Base-by-base conservation (phyloP, 2,888 invertebrate species). In the Drosophila silvestris region DNA sequence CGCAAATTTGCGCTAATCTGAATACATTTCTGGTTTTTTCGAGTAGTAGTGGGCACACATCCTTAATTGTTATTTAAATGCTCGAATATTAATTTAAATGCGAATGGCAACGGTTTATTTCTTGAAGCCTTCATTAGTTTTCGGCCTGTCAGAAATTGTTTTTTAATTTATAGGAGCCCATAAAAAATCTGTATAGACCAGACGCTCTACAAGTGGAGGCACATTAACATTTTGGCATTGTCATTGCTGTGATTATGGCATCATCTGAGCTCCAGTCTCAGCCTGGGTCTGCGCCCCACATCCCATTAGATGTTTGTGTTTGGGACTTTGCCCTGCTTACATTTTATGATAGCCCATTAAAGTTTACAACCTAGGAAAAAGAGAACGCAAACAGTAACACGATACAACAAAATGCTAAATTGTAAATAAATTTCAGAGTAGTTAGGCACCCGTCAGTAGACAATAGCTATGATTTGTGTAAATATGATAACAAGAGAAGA, bases 1-100 rank as follows among this genome's bases (percentile, higher is more conserved):
- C 73, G 62, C 68, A 81, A 89, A 89, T 81, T 86, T 74, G 73
- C 57, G 63, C 71, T 82, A 83, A 90, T 87, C 64, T 80, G 60
- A 67, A 67, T 77, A 70, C 28, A 65, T 60, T 71, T 39, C 56
- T 68, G 53, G 51, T 68, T 32, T 22, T 51, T 66, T 32, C 44
- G 37, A 47, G 47, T 28, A 9, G 39, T 56, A 33, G 32, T 58
- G 22, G 39, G 33, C 50, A 51, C 39, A 41, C 4, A n/a, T 61
- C 32, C 75, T 39, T 90, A 83, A 87, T 90, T 83, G 79, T 32
- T 62, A 79, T 86, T 90, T 90, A 89, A 89, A 81, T 76, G 81
- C 54, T 59, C 53, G 63, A 58, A 82, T 80, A 85, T 83, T 72
- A 70, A 74, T 81, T 85, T 70, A 79, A 83, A 83, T 81, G 70